Percentiles rank a stretch among this genome's conserved stretches.
phyloP scores from a whole-genome alignment of 2,113 vertebrate genomes.

The Planiliza haematocheilus region DNA sequence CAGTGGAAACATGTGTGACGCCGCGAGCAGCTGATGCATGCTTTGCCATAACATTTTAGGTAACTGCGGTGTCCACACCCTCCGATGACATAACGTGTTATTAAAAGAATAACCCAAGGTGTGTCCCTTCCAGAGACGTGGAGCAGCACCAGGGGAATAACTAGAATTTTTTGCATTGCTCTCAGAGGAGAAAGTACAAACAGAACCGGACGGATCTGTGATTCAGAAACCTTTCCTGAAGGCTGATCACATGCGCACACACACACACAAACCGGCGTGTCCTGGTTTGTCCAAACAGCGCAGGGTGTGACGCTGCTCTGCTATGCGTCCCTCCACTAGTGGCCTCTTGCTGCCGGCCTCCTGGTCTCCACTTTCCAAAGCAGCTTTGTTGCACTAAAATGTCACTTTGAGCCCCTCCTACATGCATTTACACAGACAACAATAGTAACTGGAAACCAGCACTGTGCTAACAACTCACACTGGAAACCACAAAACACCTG shows the following conservation, averaged over 20 bases:
- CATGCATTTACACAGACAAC: constrained; percentile 70
- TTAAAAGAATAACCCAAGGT: constrained; percentile 37
- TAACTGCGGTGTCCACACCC: not conserved
- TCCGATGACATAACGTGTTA: constrained; percentile 6
- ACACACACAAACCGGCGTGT: constrained; percentile 11
- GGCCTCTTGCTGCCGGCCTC: constrained; percentile 44
- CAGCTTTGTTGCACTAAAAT: constrained; percentile 74
- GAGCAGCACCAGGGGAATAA: constrained; percentile 6
- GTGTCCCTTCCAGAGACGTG: constrained; percentile 4
- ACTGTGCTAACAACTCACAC: constrained; percentile 22
- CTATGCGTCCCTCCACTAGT: constrained; percentile 45
- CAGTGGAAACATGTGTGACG: not conserved
- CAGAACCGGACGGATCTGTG: not conserved
- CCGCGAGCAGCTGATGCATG: constrained; percentile 8
- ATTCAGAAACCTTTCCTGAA: not conserved
- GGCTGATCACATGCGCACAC: not conserved
- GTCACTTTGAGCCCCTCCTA: constrained; percentile 70
- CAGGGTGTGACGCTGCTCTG: constrained; percentile 47
- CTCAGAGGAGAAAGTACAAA: not conserved
- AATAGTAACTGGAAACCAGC: constrained; percentile 70
- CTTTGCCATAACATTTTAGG: constrained; percentile 19
- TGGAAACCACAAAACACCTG: constrained; percentile 18
- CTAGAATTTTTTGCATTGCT: constrained; percentile 33
- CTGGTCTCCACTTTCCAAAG: constrained; percentile 56
- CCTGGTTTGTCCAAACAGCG: constrained; percentile 35